Evolutionary conservation across 1,140 invertebrate genomes (phyloP).

Genomic region (Tenebrio molitor): DNA sequence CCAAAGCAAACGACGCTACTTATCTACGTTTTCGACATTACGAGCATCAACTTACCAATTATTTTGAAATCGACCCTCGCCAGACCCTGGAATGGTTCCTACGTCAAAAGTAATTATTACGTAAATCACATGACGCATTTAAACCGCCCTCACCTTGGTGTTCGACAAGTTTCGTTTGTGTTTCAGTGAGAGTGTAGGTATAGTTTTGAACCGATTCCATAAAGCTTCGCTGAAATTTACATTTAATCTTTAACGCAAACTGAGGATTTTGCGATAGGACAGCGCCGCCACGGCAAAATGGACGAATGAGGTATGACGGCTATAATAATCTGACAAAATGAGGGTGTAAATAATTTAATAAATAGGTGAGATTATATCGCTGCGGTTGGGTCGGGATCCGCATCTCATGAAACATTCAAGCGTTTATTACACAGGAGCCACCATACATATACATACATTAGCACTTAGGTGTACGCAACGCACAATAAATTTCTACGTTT

Average conservation of each 20-base stretch:
- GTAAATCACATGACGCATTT: background rate
- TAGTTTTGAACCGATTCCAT: constrained; percentile 10
- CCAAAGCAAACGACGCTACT: background rate
- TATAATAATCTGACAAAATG: constrained; percentile 51
- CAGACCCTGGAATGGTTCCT: background rate
- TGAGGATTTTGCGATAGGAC: constrained; percentile 28
- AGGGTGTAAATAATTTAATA: constrained; percentile 52
- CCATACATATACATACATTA: constrained; percentile 50
- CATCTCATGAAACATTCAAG: constrained; percentile 54
- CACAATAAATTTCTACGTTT: constrained; percentile 31
- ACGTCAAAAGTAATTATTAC: no score
- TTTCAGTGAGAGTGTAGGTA: no score
- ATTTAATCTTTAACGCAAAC: constrained; percentile 39
- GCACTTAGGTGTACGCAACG: constrained; percentile 36
- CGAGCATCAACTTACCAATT: background rate
- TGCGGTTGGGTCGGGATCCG: constrained; percentile 29
- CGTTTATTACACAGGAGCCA: constrained; percentile 48
- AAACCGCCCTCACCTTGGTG: no score
- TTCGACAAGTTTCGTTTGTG: no score
- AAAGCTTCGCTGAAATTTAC: constrained; percentile 4
- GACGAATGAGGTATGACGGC: constrained; percentile 45
- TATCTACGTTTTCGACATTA: background rate
- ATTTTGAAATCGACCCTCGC: background rate
- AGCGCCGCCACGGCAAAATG: constrained; percentile 14
- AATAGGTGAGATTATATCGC: constrained; percentile 50